Base-by-base conservation (phyloP, 1,140 invertebrate genomes). In the Maniola jurtina region DNA sequence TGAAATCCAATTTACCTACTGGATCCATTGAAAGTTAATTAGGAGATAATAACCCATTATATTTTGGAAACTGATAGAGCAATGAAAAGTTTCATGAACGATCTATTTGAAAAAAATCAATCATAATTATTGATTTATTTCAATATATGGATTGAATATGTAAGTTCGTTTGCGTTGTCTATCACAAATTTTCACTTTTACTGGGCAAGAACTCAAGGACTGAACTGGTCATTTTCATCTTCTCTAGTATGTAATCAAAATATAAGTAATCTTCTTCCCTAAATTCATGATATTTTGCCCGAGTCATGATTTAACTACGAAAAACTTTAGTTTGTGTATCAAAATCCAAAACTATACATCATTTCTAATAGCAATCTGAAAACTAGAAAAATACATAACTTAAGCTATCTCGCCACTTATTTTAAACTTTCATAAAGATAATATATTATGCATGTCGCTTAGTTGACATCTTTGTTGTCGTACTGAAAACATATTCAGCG, bases 381-480 rank as follows among this genome's bases (percentile, higher is more conserved):
- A 47, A 13, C 45, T n/a, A 47, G 45, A 47, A n/a, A 47, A 47
- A 11, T 50, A 7, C 16, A 4, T 5, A 15, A 34, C 8, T 9
- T 13, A n/a, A 55, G 52, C 25, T 55, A 34, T 34, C 52, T 25
- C 6, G 13, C 9, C 15, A 0, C 7, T 34, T 25, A 34, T n/a
- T 34, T 34, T 67, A 55, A 67, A 67, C 34, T 62, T 66, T 55
- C 59, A 11, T 38, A 4, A 35, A 57, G 15, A 57, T 61, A 54
- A 61, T 67, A 57, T 61, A 61, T 67, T 61, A 67, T 67, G 65
- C 65, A 61, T 67, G 47, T 67, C 42, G 65, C 59, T 67, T 61
- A 67, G 59, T 38, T 56, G 65, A 68, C 60, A 63, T 62, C 57
- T 58, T 68, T 68, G 61, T 59, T 58, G 52, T 47, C 42, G 60